These are phyloP conservation scores for Tragelaphus strepsiceros DNA, from an alignment of 2,113 vertebrate genomes.

Conservation along the genomic window DNA sequence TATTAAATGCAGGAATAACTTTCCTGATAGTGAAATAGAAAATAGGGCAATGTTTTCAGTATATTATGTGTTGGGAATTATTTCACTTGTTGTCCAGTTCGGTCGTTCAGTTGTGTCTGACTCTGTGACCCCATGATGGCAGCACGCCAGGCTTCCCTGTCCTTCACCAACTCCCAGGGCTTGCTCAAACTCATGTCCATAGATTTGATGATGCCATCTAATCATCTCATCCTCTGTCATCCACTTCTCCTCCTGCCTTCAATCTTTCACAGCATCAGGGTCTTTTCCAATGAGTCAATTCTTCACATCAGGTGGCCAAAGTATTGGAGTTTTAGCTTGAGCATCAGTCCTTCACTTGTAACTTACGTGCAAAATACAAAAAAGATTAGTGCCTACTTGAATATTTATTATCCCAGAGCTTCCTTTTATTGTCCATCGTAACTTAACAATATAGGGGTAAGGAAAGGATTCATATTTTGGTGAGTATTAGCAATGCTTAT, in stretches of 20 bases:
- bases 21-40: background rate
- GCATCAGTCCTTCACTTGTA: background rate
- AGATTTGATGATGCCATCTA: background rate
- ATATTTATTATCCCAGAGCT: background rate
- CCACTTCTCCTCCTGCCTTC: background rate
- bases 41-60: background rate
- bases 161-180: background rate
- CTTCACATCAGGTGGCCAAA: background rate
- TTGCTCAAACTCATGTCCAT: background rate
- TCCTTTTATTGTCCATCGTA: background rate
- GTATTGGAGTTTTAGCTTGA: background rate
- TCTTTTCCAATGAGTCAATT: background rate
- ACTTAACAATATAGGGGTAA: background rate
- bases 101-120: background rate
- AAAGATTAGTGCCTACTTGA: background rate
- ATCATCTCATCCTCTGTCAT: background rate
- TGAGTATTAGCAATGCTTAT: background rate
- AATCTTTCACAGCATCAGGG: background rate
- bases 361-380: background rate
- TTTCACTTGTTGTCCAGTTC: background rate
- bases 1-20: background rate
- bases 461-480: rapidly evolving
- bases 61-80: background rate
- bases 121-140: background rate
- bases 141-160: background rate